Evolutionary conservation across 2,888 invertebrate species (phyloP).

Genomic region (Drosophila neonasuta): DNA sequence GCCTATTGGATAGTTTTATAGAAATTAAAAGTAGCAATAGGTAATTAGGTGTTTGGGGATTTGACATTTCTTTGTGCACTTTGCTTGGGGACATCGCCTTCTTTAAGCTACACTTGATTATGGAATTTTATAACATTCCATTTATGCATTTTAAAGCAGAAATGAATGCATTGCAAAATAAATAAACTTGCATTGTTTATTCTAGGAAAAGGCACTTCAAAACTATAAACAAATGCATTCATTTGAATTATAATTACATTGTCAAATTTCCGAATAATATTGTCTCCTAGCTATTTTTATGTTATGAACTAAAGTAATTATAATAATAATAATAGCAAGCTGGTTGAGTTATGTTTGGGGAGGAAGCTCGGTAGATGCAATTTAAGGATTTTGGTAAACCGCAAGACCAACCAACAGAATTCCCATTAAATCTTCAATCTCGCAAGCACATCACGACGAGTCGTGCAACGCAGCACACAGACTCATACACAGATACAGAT

Average conservation of each 20-base stretch:
- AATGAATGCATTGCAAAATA: not conserved
- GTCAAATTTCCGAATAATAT: not conserved
- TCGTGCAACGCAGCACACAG: not conserved
- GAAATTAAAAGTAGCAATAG: no score
- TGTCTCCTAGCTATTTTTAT: not conserved
- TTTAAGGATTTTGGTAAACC: conserved; percentile 2
- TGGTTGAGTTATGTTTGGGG: not conserved
- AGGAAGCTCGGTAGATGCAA: not conserved
- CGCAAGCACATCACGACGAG: not conserved
- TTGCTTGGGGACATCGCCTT: no score
- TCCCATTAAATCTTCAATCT: conserved; percentile 1
- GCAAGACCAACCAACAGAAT: not conserved
- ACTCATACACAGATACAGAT: not conserved
- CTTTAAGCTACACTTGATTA: not conserved
- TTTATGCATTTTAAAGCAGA: not conserved
- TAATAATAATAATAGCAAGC: conserved; percentile 1
- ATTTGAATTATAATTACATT: not conserved
- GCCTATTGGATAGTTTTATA: not conserved
- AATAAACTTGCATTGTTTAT: conserved; percentile 1
- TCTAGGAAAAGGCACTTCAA: not conserved
- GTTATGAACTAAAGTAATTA: not conserved
- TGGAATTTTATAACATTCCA: not conserved
- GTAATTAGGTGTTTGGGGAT: no score
- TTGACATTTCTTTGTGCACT: no score
- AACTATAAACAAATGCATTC: not conserved